Base-by-base conservation (phyloP, 2,888 invertebrate species). In the Magallana nippona region DNA sequence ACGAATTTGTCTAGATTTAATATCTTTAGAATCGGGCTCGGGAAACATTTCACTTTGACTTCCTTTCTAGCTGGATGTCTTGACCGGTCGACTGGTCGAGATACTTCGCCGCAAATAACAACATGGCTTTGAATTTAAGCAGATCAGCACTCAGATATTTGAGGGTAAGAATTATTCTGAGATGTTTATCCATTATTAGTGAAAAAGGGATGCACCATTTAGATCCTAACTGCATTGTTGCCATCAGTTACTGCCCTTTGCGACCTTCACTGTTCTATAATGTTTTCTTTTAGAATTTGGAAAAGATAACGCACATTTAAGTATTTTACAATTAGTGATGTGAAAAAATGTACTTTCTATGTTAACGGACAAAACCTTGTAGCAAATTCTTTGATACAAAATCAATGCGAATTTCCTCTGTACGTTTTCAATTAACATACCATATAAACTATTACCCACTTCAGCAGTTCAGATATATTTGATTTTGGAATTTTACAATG, bases 61-160 rank as follows among this genome's bases (percentile, higher is more conserved):
- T 71, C 71, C 71, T 71, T 71, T 71, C 71, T 15, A 71, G 27
- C 71, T 71, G 19, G 71, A 71, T 71, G 71, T 71, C 71, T 71
- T 71, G 71, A 71, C 71, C 71, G 71, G 71, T 71, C 71, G 71
- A 13, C 27, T 71, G 71, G 71, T 71, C 71, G 71, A 15, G 71
- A 27, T 71, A 71, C 71, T 27, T 32, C 71, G 27, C 27, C 32
- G 13, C 27, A 71, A 13, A 15, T 10, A 71, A 71, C 63, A 71
- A 13, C 71, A 71, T 71, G 71, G 27, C 22, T 32, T 27, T 71
- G 27, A 71, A 71, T 71, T 22, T 71, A 27, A 71, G 71, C 32
- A 71, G 71, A 71, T 71, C 71, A 71, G 71, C 71, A 32, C 22
- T 71, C 71, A 19, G 71, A 15, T 32, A 13, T 27, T 71, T 71